Conservation (phyloP, 1,140 invertebrate species). For the Bombus sylvicola region DNA sequence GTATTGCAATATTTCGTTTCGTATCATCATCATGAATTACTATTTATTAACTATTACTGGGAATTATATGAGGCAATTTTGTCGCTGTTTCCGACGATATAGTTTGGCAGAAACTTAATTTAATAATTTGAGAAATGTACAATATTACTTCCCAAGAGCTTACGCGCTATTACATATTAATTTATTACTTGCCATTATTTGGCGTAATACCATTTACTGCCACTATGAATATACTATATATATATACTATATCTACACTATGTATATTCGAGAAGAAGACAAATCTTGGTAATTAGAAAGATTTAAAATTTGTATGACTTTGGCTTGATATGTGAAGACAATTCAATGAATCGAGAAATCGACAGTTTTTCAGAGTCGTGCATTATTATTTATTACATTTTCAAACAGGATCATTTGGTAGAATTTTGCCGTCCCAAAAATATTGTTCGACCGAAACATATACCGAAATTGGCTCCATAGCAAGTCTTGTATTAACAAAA, state of each 20-base stretch:
- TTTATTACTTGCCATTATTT: not conserved
- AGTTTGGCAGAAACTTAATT: not conserved
- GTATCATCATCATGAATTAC: not conserved
- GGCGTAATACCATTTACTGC: not conserved
- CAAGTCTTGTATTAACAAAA: not conserved
- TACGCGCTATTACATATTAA: too few relatives aligned
- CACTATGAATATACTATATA: too few relatives aligned
- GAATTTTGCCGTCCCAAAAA: not conserved
- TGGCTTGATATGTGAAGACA: not conserved
- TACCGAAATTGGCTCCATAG: not conserved
- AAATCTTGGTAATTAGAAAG: not conserved
- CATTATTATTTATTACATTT: not conserved
- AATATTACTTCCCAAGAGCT: not conserved
- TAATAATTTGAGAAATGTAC: not conserved
- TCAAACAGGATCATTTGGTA: not conserved
- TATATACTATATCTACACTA: too few relatives aligned
- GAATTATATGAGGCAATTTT: not conserved
- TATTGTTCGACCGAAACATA: not conserved
- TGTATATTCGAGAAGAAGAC: too few relatives aligned
- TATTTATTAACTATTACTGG: not conserved
- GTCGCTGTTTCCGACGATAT: not conserved
- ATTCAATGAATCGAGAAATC: not conserved
- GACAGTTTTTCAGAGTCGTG: not conserved
- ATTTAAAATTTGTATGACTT: too few relatives aligned
- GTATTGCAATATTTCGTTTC: not conserved